Evolutionary conservation across 2,888 invertebrate species (phyloP).

Genomic region (Carpatolechia fugitivella): DNA sequence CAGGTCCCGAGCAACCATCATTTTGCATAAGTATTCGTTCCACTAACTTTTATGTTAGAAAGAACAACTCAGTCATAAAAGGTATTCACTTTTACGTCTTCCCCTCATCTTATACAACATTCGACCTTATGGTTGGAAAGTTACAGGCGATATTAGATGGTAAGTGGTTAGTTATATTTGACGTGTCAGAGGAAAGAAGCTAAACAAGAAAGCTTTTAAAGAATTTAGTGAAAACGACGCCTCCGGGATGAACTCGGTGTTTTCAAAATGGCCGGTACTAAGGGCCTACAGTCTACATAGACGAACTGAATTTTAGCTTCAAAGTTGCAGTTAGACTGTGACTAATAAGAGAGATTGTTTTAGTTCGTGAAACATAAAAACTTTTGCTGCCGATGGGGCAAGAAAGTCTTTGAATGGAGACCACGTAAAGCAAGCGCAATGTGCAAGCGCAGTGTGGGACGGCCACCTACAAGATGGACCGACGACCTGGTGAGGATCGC

Average conservation of each 20-base stretch:
- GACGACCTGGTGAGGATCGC: too few relatives aligned
- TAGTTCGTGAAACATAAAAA: too few relatives aligned
- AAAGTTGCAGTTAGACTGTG: too few relatives aligned
- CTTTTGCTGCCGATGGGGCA: too few relatives aligned
- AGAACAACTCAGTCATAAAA: background rate
- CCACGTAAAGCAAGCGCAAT: too few relatives aligned
- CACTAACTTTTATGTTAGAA: conserved; percentile 5
- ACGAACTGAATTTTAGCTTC: too few relatives aligned
- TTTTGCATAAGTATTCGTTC: conserved; percentile 3
- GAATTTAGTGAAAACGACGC: background rate
- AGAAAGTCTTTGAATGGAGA: too few relatives aligned
- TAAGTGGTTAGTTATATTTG: background rate
- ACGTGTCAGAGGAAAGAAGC: background rate
- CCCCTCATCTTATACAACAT: background rate
- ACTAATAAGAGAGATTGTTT: too few relatives aligned
- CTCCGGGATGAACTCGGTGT: background rate
- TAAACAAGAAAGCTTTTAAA: conserved; percentile 8
- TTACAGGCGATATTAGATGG: background rate
- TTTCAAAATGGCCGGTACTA: background rate
- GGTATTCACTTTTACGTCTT: background rate
- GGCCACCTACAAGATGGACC: too few relatives aligned
- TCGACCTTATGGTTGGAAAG: background rate
- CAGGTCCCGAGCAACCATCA: background rate
- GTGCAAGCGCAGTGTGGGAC: too few relatives aligned
- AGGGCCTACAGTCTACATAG: too few relatives aligned